Evolutionary conservation across 2,113 vertebrate species (phyloP).

Genomic region (Bagarius yarrelli): DNA sequence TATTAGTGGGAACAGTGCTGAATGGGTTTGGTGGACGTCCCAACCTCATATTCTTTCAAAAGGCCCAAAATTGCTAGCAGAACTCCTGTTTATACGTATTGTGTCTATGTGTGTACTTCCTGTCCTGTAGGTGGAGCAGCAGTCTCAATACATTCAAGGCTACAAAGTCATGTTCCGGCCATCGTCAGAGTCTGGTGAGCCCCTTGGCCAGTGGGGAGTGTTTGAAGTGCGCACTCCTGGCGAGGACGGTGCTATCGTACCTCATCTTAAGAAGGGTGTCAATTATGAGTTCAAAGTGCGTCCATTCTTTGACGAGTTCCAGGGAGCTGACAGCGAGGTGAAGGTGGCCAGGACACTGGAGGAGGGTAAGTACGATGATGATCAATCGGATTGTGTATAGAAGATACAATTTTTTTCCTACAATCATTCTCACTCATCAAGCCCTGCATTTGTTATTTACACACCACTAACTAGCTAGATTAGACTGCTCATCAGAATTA

Average conservation of each 20-base stretch:
- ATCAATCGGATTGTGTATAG: background rate
- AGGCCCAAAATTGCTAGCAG: no score
- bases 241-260: slow-evolving; percentile 86
- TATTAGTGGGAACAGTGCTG: no score
- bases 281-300: slow-evolving; percentile 95
- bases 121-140: slow-evolving; percentile 86
- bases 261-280: slow-evolving; percentile 89
- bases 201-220: slow-evolving; percentile 86
- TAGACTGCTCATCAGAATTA: slow-evolving; percentile 33
- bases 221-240: slow-evolving; percentile 91
- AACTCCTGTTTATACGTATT: no score
- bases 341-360: slow-evolving; percentile 93
- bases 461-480: slow-evolving; percentile 21
- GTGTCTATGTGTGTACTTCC: background rate
- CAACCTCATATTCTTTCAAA: no score
- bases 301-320: slow-evolving; percentile 98
- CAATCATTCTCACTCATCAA: slow-evolving; percentile 25
- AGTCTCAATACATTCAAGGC: slow-evolving; percentile 95
- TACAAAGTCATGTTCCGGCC: slow-evolving; percentile 94
- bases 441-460: slow-evolving; percentile 35
- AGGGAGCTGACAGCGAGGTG: slow-evolving; percentile 95
- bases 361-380: slow-evolving; percentile 81
- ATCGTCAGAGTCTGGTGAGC: slow-evolving; percentile 67
- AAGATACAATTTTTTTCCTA: background rate
- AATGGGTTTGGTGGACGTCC: no score